Evolutionary conservation across 2,113 vertebrate species (phyloP), one percentile per base, ranked within the genome.

Genomic region (Zosterops hypoxanthus): DNA sequence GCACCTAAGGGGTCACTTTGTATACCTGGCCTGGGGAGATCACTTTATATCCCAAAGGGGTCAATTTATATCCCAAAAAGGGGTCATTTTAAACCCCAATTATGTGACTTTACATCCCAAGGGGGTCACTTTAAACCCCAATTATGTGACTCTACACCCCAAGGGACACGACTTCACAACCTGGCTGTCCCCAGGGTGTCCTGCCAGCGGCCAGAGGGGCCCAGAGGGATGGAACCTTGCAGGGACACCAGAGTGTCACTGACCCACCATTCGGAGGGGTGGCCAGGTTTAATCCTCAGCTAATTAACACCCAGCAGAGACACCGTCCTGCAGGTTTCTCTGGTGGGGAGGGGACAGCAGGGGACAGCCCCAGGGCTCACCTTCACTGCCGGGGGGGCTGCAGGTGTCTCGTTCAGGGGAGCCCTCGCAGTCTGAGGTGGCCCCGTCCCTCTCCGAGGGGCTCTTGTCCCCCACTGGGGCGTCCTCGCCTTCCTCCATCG

Each of bases 401-500:
- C 63, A 98, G 41, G 97, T 53, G 16, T 98, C 98, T 0, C 93
- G 96, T 23, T 99, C 99, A 0, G 97, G 96, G 1, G 97, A 97
- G 31, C 98, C 98, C 16, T 98, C 98, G 0, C 69, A 98, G 88
- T 99, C 99, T 0, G 98, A 98, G 19, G 96, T 47, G 3, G 96
- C 82, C 4, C 97, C 98, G 26, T 99, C 98, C 69, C 97, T 98
- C 71, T 98, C 99, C 0, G 96, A 98, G 33, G 98, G 97, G 97
- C 98, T 98, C 61, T 65, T 90, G 69, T 98, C 98, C 46, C 97
- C 97, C 4, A 69, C 85, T 2, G 70, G 95, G 59, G 96, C 95
- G 0, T 99, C 99, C 55, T 99, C 99, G 1, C 97, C 86, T 20
- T 98, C 97, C 64, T 99, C 99, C 88, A 99, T 98, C 19, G 99